A percentile compares a stretch with the other conserved stretches of the same genome.
Evolutionary conservation across 2,888 invertebrate genomes (phyloP).

Genomic region (Thymelicus sylvestris): DNA sequence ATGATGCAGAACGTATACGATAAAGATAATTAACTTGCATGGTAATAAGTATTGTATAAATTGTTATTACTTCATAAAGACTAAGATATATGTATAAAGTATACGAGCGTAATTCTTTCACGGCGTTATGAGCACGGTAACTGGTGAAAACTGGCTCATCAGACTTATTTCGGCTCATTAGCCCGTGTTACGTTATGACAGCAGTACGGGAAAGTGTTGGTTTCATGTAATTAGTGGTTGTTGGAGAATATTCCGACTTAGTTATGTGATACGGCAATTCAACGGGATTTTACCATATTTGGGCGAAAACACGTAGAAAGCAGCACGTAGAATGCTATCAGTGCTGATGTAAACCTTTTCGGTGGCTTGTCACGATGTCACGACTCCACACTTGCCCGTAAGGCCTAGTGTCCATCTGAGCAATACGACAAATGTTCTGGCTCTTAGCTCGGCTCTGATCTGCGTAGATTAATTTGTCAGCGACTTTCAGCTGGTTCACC

Average conservation of each 20-base stretch:
- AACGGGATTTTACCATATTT: no score
- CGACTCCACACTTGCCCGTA: no score
- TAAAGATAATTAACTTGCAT: neutral
- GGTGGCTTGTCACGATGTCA: no score
- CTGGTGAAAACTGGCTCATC: constrained; percentile 30
- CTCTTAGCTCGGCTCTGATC: no score
- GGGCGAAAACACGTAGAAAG: no score
- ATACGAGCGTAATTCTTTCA: constrained; percentile 18
- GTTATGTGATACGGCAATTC: no score
- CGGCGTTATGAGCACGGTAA: constrained; percentile 22
- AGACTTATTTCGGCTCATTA: constrained; percentile 29
- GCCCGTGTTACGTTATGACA: constrained; percentile 15
- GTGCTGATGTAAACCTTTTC: no score
- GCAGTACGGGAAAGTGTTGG: constrained; percentile 11
- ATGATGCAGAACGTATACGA: neutral
- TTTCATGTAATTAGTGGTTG: neutral
- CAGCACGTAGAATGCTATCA: no score
- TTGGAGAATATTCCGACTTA: neutral
- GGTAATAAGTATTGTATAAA: neutral
- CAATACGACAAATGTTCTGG: no score
- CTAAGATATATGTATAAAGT: constrained; percentile 40
- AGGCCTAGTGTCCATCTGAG: no score
- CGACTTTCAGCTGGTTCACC: no score
- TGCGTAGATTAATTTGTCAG: no score
- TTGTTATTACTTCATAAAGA: constrained; percentile 17